Percentiles rank a stretch among this genome's conserved stretches.
Conservation (phyloP, 2,888 invertebrate genomes). For the Hecatera dysodea region DNA sequence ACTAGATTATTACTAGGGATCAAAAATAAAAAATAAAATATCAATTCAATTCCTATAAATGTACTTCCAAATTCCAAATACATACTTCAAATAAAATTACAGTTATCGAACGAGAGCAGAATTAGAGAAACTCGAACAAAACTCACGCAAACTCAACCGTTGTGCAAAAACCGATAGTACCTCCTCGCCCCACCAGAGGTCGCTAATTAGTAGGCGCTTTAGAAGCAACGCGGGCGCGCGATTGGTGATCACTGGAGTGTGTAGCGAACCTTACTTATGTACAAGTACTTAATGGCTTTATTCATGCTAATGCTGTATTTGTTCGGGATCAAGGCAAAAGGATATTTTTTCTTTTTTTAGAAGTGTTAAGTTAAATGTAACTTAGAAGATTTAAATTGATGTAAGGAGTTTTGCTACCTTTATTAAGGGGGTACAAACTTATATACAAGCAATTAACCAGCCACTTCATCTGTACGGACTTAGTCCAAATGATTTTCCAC, state of each 20-base stretch:
- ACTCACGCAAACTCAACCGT: constrained; percentile 13
- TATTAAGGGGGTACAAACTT: no score
- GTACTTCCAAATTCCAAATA: no score
- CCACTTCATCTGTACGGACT: no score
- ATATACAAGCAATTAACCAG: no score
- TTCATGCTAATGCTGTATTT: constrained; percentile 56
- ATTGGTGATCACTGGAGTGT: constrained; percentile 85
- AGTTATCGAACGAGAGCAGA: no score
- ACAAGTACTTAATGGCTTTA: constrained; percentile 55
- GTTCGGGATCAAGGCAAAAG: constrained; percentile 30
- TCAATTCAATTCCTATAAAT: no score
- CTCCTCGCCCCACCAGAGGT: constrained; percentile 77
- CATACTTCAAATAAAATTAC: background rate
- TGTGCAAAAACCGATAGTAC: constrained; percentile 75
- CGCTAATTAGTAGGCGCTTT: constrained; percentile 80
- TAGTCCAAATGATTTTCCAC: no score
- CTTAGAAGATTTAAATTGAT: no score
- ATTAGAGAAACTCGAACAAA: constrained; percentile 27
- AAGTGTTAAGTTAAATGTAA: no score
- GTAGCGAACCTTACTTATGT: constrained; percentile 63
- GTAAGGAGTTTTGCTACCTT: no score
- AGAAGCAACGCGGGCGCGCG: constrained; percentile 74
- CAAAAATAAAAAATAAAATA: no score
- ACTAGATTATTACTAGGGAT: no score
- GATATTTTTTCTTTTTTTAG: background rate